Evolutionary conservation across 2,113 vertebrate species (phyloP), one percentile per base, ranked within the genome.

Genomic region (Ictalurus furcatus): DNA sequence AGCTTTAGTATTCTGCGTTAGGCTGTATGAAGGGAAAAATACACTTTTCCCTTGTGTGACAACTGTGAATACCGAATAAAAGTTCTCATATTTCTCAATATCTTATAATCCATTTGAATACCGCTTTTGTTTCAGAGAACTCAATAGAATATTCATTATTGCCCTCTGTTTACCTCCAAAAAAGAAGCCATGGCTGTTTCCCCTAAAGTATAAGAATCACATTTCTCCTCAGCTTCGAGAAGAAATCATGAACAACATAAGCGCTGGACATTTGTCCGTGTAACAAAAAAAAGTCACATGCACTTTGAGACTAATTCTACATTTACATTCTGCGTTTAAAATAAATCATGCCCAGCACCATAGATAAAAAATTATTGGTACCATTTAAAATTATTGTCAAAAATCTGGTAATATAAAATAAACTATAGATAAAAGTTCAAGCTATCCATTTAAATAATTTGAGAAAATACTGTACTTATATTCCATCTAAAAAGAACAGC

Each of bases 131-230:
- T 80, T 67, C 58, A 9, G 30, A 78, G 56, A 65, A 65, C 63
- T 52, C 40, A 30, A 54, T 48, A n/a, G 52, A 59, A 67, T 58
- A 73, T 73, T 88, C 48, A 82, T 58, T 82, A 87, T n/a, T 80
- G 28, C 59, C 71, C 63, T 28, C 71, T 67, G 34, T 81, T 88
- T 82, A 71, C 40, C 11, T 17, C 63, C n/a, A 73, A 83, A 82
- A 56, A 48, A n/a, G 48, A 54, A 56, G 23, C 25, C 13, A 28
- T n/a, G 44, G 8, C 21, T 52, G 76, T 34, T 67, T 80, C 37
- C 61, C 44, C 6, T 37, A 30, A 88, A 88, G 65, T 83, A 12
- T 21, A 69, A 9, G 48, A 82, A 81, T 71, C 30, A 40, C 17
- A 81, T 87, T 67, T 80, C n/a, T 1, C 25, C 11, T 25, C 30